These are phyloP conservation scores for Xiphorhynchus elegans DNA, from an alignment of 2,113 vertebrate genomes.

Conservation along the genomic window DNA sequence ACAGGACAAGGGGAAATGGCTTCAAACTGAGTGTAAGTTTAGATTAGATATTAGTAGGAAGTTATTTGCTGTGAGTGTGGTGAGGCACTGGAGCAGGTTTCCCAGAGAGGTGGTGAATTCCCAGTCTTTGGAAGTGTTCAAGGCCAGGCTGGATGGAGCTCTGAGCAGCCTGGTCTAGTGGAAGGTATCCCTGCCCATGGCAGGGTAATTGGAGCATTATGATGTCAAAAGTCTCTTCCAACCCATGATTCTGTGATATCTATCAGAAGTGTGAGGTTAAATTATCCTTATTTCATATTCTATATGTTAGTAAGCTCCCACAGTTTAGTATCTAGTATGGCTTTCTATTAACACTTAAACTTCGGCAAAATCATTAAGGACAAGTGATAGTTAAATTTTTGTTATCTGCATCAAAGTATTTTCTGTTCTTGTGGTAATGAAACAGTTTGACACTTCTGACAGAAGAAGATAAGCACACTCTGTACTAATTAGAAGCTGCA, in stretches of 20 bases:
- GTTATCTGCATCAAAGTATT: neutral
- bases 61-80: neutral
- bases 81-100: neutral
- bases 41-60: neutral
- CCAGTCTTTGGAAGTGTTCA: neutral
- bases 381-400: slow-evolving; percentile 17
- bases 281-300: neutral
- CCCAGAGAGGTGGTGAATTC: neutral
- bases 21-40: neutral
- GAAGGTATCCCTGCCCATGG: neutral
- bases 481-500: slow-evolving; percentile 49
- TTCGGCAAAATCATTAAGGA: neutral
- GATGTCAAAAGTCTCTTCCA: neutral
- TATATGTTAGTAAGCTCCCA: neutral
- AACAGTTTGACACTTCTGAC: slow-evolving; percentile 46
- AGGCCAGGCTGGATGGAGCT: neutral
- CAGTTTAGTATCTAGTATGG: neutral
- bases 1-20: neutral
- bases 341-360: neutral
- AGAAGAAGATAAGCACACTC: neutral
- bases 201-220: neutral
- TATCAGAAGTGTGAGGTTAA: neutral
- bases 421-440: neutral
- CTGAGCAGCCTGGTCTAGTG: neutral
- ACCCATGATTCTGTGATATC: neutral